phyloP scores from a whole-genome alignment of 2,797 vertebrate genomes.

The Tamandua tetradactyla region DNA sequence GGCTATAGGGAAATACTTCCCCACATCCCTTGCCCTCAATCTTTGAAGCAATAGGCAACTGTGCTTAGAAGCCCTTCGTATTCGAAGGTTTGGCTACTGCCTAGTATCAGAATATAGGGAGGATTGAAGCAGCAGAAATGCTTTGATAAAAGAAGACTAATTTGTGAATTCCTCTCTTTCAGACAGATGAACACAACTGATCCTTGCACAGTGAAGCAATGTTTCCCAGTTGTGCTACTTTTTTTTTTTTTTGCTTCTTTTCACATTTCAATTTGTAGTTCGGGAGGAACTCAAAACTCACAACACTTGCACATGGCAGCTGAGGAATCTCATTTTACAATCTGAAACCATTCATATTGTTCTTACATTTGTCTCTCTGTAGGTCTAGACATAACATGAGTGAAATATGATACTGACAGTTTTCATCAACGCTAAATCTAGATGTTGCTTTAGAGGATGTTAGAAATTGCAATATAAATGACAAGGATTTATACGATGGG shows the following conservation, averaged over 20 bases:
- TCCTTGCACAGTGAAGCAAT: background rate
- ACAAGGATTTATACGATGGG: background rate
- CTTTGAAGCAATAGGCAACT: background rate
- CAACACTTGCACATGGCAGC: background rate
- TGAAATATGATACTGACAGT: background rate
- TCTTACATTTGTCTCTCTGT: background rate
- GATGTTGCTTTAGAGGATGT: background rate
- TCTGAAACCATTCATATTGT: background rate
- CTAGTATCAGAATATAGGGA: background rate
- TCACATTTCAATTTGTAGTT: background rate
- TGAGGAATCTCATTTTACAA: background rate
- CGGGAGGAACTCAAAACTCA: background rate
- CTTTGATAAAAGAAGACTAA: background rate
- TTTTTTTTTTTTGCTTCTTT: background rate
- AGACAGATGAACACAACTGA: background rate
- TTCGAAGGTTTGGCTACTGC: background rate
- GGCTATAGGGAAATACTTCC: background rate
- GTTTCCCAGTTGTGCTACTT: background rate
- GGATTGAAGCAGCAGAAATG: background rate
- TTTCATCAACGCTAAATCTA: background rate
- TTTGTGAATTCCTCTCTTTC: background rate
- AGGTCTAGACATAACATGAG: background rate
- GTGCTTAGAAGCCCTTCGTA: background rate
- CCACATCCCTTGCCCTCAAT: background rate
- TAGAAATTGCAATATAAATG: background rate